Conservation (phyloP, 2,113 vertebrate species). For the Misgurnus anguillicaudatus region DNA sequence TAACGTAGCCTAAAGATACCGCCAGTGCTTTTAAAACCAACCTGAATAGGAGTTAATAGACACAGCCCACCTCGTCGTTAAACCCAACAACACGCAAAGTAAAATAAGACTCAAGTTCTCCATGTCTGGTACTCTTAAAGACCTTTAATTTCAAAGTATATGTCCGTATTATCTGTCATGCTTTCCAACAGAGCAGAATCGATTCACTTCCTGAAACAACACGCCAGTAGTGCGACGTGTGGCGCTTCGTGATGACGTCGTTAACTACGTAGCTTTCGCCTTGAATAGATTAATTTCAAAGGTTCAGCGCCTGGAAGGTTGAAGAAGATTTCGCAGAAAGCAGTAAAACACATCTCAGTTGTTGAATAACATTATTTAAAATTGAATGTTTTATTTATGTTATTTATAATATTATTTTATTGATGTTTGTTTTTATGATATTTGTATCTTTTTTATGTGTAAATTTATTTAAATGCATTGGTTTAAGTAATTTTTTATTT, state of each 20-base stretch:
- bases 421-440: no score
- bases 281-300: not conserved
- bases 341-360: no score
- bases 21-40: conserved; percentile 54
- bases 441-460: no score
- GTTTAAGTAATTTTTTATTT: no score
- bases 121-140: conserved; percentile 68
- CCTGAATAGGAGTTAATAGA: conserved; percentile 95
- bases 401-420: no score
- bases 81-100: conserved; percentile 76
- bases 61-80: conserved; percentile 88
- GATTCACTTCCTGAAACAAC: conserved; percentile 60
- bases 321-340: no score
- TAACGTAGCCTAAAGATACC: not conserved
- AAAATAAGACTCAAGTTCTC: conserved; percentile 82
- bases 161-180: not conserved
- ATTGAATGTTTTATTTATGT: no score
- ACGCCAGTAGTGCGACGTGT: conserved; percentile 54
- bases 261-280: not conserved
- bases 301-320: not conserved
- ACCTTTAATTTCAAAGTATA: not conserved
- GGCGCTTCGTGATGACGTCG: conserved; percentile 57
- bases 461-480: no score
- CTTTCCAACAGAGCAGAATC: not conserved
- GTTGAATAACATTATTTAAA: no score